Conservation (phyloP, 2,888 invertebrate genomes). For the Pollenia angustigena region DNA sequence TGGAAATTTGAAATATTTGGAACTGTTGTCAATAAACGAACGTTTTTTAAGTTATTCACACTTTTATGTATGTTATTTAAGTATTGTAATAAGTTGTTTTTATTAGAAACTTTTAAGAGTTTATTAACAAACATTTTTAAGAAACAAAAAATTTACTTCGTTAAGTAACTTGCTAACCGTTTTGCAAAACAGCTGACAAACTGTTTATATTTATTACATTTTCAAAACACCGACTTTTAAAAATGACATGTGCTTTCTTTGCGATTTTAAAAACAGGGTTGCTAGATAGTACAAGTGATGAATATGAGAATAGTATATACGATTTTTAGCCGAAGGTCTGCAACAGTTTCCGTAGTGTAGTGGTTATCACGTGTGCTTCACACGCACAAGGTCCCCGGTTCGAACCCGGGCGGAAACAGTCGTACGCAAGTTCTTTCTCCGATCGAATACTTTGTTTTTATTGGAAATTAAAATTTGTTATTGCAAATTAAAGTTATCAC, state of each 20-base stretch:
- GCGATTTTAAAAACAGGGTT: not conserved
- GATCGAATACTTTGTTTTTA: no score
- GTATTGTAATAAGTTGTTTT: not conserved
- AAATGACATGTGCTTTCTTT: not conserved
- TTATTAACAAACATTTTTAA: slow-evolving; percentile 54
- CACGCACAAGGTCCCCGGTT: slow-evolving; percentile 81
- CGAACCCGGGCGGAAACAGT: slow-evolving; percentile 80
- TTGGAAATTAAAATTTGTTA: no score
- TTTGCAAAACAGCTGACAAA: slow-evolving; percentile 5
- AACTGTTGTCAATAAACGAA: slow-evolving; percentile 15
- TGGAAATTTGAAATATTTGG: slow-evolving; percentile 73
- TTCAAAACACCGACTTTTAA: not conserved
- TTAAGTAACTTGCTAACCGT: not conserved
- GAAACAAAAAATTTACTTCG: no score
- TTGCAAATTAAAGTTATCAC: no score
- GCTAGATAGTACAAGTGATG: not conserved
- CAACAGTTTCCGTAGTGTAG: slow-evolving; percentile 76
- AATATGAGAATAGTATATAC: no score
- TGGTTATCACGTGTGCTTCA: slow-evolving; percentile 82
- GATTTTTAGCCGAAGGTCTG: no score
- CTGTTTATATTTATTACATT: slow-evolving; percentile 4
- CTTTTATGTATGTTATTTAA: not conserved
- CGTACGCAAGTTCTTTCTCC: no score
- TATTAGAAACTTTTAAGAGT: slow-evolving; percentile 7
- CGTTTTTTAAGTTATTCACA: not conserved